A percentile compares a stretch with the other conserved stretches of the same genome.
phyloP scores from a whole-genome alignment of 2,113 vertebrate species.

The Gopherus evgoodei region DNA sequence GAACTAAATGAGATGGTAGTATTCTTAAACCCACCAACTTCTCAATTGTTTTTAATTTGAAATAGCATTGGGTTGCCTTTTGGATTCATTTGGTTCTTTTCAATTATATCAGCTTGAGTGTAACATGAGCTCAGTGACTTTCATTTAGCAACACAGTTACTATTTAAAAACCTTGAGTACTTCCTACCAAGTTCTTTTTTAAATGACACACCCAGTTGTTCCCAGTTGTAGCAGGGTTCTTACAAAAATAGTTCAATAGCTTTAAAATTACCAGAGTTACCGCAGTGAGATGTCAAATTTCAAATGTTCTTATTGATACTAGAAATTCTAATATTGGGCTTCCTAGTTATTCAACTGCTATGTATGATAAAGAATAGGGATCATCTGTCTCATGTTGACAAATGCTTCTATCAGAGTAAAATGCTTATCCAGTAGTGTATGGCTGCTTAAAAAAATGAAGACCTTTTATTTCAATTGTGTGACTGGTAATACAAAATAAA shows the following conservation, averaged over 20 bases:
- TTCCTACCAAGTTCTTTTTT: slow-evolving; percentile 48
- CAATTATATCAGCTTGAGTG: slow-evolving; percentile 25
- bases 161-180: slow-evolving; percentile 69
- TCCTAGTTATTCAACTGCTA: not conserved
- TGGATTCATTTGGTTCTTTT: not conserved
- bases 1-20: not conserved
- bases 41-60: not conserved
- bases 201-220: slow-evolving; percentile 51
- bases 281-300: not conserved
- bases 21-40: not conserved
- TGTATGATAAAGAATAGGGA: not conserved
- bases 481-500: not conserved
- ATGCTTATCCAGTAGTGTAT: not conserved
- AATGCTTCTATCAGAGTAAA: not conserved
- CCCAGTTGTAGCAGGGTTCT: slow-evolving; percentile 42
- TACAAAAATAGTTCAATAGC: not conserved
- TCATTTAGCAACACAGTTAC: slow-evolving; percentile 66
- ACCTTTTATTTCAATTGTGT: not conserved
- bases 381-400: not conserved
- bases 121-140: slow-evolving; percentile 36
- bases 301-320: not conserved
- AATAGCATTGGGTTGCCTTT: not conserved
- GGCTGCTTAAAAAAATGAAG: not conserved
- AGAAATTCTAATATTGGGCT: not conserved
- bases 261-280: not conserved